Evolutionary conservation across 2,797 vertebrate species (phyloP), one percentile per base, ranked within the genome.

Genomic region (Typhlichthys eigenmanni): DNA sequence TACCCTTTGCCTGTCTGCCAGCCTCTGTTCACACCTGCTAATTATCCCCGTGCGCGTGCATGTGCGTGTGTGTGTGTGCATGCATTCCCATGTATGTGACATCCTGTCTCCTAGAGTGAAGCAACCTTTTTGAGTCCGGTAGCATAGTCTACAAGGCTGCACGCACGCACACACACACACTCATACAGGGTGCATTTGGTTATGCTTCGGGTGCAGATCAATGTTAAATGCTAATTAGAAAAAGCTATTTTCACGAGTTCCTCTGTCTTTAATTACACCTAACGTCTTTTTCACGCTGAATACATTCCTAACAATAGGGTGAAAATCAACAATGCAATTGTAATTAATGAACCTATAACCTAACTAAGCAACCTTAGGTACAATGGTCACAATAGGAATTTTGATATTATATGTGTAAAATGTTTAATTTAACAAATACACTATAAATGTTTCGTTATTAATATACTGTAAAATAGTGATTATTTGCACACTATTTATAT

Each of bases 21-120:
- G 68, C 71, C 72, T 86, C 75, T 54, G 45, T 77, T 81, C 86
- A 84, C 72, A 80, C 78, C 66, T 75, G 68, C 75, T 88, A 88
- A 87, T 89, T 85, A 85, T 87, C 79, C 57, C 55, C 16, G 43
- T 55, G 61, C 24, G 48, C 47, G 34, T 58, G 54, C 59, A 32
- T 52, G 24, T 52, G 45, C 47, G 5, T 47, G 43, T 57, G 19
- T 50, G 52, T 54, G 46, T 69, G 16, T 17, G 16, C 1, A 1
- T 17, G 16, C 1, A 1, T 17, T 1, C 16, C 17, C n/a, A 24
- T 50, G 6, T 50, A 2, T 34, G 70, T 62, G 78, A 76, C 75
- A 76, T 71, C 71, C 60, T 75, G 78, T 76, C 77, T 74, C 60
- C 55, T 11, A 43, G 46, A 72, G 68, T 60, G 73, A 86, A 60